Conservation (phyloP, 2,113 vertebrate genomes). For the Rhea pennata region DNA sequence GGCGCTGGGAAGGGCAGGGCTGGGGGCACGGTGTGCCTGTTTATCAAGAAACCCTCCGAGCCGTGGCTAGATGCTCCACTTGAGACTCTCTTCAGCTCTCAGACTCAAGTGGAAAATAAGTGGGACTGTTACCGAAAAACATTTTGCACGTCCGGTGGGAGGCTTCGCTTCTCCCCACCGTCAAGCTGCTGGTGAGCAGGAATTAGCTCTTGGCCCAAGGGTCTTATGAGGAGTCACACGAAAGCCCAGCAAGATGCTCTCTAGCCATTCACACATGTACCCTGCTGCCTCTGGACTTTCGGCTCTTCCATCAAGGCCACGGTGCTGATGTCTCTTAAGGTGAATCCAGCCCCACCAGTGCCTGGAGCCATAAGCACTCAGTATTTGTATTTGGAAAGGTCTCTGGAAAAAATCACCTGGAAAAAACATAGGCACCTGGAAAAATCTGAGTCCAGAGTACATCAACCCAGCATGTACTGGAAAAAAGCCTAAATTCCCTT, state of each 20-base stretch:
- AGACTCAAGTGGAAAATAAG: background rate
- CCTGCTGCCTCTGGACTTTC: background rate
- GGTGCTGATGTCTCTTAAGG: background rate
- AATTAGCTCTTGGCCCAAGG: background rate
- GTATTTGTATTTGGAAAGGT: background rate
- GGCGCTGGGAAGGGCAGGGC: background rate
- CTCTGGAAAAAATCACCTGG: background rate
- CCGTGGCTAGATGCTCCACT: background rate
- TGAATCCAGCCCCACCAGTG: background rate
- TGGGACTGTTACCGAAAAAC: background rate
- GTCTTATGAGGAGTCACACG: background rate
- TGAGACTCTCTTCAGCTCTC: background rate
- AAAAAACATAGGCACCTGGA: background rate
- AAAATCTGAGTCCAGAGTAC: rapidly evolving
- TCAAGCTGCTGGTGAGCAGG: background rate
- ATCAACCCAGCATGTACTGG: rapidly evolving
- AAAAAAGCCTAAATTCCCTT: background rate
- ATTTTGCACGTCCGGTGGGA: background rate
- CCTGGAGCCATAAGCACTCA: background rate
- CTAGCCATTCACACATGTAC: background rate
- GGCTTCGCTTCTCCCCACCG: background rate
- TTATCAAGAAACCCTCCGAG: background rate
- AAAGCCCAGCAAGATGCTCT: background rate
- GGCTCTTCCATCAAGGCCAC: background rate
- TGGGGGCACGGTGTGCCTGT: background rate